These are phyloP conservation scores for Benitochromis conjunctus DNA, from an alignment of 2,113 vertebrate genomes.

Conservation along the genomic window DNA sequence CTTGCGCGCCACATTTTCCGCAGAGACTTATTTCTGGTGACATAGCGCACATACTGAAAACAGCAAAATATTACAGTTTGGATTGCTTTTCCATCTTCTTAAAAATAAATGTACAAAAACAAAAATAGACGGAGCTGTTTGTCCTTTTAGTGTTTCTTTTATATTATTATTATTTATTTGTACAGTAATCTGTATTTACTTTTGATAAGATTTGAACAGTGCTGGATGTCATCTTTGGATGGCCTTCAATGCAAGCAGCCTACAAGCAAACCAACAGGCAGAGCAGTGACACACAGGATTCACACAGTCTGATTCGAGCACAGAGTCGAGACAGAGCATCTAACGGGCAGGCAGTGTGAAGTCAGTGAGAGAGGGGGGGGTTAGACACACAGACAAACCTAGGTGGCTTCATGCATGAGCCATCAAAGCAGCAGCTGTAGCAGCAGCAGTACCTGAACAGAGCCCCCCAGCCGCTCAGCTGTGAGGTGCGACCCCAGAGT, in stretches of 20 bases:
- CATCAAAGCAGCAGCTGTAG: constrained; percentile 53
- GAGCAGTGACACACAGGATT: constrained; percentile 25
- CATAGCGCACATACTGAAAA: not conserved
- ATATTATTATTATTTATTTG: not conserved
- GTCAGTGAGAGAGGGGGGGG: not conserved
- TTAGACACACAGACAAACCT: constrained; percentile 15
- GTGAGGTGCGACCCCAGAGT: constrained; percentile 85
- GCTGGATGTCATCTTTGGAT: constrained; percentile 20
- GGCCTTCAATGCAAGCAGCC: constrained; percentile 4
- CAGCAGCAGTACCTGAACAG: constrained; percentile 85
- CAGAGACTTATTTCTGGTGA: not conserved
- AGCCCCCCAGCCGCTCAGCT: constrained; percentile 86
- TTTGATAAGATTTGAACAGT: not conserved
- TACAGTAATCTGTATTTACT: not conserved
- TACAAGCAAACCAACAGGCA: constrained; percentile 29
- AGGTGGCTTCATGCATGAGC: constrained; percentile 57
- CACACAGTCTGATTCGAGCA: constrained; percentile 12
- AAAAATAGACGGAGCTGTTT: not conserved
- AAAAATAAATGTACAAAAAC: not conserved
- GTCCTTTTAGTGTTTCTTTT: not conserved
- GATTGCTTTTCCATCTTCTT: not conserved
- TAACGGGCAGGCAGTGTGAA: constrained; percentile 9
- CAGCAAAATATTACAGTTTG: not conserved
- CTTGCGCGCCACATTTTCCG: constrained; percentile 2
- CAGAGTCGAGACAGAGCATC: not conserved